These are phyloP conservation scores for Paraescarpia echinospica DNA, from an alignment of 1,140 invertebrate species.

Conservation along the genomic window DNA sequence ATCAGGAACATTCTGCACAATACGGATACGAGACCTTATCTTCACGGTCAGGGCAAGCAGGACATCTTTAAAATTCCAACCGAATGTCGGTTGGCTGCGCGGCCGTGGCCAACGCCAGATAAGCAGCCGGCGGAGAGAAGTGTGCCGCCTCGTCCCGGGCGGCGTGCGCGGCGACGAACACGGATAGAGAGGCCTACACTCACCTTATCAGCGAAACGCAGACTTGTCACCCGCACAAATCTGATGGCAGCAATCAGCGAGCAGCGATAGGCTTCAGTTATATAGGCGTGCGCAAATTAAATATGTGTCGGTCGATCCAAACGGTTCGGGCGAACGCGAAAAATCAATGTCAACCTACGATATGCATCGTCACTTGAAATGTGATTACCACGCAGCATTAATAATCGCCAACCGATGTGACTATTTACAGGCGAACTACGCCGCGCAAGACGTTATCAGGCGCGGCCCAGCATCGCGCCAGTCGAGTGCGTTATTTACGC, in stretches of 20 bases:
- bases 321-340: neutral
- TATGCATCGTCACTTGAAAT: conserved; percentile 5
- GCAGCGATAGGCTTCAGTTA: neutral
- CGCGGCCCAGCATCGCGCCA: neutral
- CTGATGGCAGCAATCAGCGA: neutral
- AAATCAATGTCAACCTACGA: neutral
- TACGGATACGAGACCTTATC: neutral
- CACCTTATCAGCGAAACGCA: neutral
- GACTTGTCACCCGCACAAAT: neutral
- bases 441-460: neutral
- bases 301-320: neutral
- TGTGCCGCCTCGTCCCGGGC: neutral
- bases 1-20: conserved; percentile 5
- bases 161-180: no score
- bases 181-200: neutral
- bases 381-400: neutral
- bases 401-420: neutral
- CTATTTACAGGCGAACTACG: neutral
- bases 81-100: neutral
- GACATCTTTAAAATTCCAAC: conserved; percentile 1
- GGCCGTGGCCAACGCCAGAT: neutral
- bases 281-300: conserved; percentile 5
- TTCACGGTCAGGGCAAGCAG: neutral
- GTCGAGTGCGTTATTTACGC: neutral
- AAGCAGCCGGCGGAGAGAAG: neutral